Evolutionary conservation across 2,113 vertebrate species (phyloP).

Genomic region (Perccottus glenii): DNA sequence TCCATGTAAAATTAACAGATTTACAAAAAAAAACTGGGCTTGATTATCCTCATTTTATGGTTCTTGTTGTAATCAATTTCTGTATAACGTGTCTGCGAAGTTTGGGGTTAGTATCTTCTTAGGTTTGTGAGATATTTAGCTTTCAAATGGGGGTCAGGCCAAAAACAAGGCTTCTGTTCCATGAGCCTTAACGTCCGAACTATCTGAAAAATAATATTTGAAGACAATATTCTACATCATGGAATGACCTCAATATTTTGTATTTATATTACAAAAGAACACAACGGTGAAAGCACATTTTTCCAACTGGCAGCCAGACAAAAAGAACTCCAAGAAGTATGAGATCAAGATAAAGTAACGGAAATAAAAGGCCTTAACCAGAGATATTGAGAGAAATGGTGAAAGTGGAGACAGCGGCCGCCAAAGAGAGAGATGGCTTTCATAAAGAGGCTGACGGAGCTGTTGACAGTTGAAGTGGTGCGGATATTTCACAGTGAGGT

Average conservation of each 20-base stretch:
- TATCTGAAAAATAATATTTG: no score
- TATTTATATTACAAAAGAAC: neutral
- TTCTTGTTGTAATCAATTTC: no score
- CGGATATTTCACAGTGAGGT: conserved; percentile 40
- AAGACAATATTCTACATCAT: no score
- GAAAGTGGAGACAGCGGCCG: neutral
- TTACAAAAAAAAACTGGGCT: no score
- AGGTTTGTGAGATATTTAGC: no score
- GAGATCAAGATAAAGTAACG: conserved; percentile 12
- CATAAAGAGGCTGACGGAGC: conserved; percentile 33
- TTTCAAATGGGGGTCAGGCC: no score
- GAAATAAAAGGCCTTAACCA: conserved; percentile 20
- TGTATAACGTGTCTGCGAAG: no score
- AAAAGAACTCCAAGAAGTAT: neutral
- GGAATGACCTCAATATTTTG: neutral
- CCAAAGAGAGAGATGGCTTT: conserved; percentile 16
- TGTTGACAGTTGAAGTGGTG: conserved; percentile 29
- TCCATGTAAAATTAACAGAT: no score
- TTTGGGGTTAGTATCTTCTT: no score
- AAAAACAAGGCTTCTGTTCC: no score
- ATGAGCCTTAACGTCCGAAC: no score
- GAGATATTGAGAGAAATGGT: conserved; percentile 4
- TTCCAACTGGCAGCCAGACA: neutral
- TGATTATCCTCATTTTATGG: no score
- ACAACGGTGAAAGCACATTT: neutral